A percentile compares a stretch with the other conserved stretches of the same genome.
Evolutionary conservation across 2,888 invertebrate species (phyloP).

Genomic region (Pristionchus fissidentatus): DNA sequence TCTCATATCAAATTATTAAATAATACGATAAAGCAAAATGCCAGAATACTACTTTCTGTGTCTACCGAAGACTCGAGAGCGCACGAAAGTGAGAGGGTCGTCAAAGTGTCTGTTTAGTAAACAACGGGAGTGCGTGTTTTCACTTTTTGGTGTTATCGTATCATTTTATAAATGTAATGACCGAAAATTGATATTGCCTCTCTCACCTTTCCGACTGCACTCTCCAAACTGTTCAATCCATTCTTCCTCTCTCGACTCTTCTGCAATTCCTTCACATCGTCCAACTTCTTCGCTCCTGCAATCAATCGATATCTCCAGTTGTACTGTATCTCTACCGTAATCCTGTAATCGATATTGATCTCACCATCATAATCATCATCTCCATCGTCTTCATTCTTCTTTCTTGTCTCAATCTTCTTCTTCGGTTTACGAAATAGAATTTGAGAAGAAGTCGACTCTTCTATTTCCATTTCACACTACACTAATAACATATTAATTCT

Average conservation of each 20-base stretch:
- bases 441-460: not conserved
- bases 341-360: not conserved
- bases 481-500: not conserved
- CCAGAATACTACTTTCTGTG: no score
- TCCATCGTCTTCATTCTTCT: constrained; percentile 36
- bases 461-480: not conserved
- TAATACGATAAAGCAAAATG: no score
- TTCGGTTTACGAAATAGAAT: constrained; percentile 43
- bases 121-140: no score
- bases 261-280: constrained; percentile 73
- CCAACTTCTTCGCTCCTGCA: constrained; percentile 54
- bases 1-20: no score
- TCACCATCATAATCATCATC: constrained; percentile 26
- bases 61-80: no score
- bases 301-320: not conserved
- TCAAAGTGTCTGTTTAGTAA: not conserved
- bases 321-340: no score
- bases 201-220: constrained; percentile 71
- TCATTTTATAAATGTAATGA: no score
- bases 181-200: no score
- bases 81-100: not conserved
- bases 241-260: constrained; percentile 65
- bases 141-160: no score
- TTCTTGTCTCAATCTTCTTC: constrained; percentile 45
- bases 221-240: constrained; percentile 72